Base-by-base conservation (phyloP, 2,888 invertebrate genomes). In the Apamea monoglypha region DNA sequence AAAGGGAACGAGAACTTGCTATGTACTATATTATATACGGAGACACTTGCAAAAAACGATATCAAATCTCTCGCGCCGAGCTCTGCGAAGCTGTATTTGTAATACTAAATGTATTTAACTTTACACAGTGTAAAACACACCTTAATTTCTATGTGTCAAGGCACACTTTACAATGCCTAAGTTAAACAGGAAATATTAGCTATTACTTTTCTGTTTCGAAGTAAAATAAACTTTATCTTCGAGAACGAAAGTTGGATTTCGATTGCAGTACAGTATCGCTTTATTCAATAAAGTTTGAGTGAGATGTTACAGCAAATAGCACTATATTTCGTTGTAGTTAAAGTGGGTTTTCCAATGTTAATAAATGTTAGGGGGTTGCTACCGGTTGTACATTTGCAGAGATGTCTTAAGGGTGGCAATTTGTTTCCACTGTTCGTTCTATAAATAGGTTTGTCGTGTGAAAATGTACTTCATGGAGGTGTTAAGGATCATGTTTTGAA, bases 331-430 rank as follows among this genome's bases (percentile, higher is more conserved):
- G 32, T 10, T 18, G 0, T 32, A 0, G 0, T 4, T 91, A 94
- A 85, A 86, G 92, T 92, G 47, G 78, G 63, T 80, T 88, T 92
- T 94, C 5, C 80, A n/a, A 63, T 89, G 90, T 36, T 63, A 87
- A 91, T 92, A 82, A 88, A 89, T 92, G 90, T 92, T 92, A 92
- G 94, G 94, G 93, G 92, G 92, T 88, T 85, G 86, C 87, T 90
- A 83, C 87, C 85, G 90, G 91, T 87, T 92, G 93, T 93, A 92
- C 94, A 93, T 94, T 96, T 94, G 89, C 92, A 92, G 94, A 82
- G 91, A 90, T 88, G 88, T 89, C 74, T 88, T 87, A 83, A 88
- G 93, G 93, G 93, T 90, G 92, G 88, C 18, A 71, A 90, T 80
- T 74, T 76, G 94, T 95, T 93, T 95, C 94, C 96, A 95, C 92